A percentile compares a stretch with the other conserved stretches of the same genome.
Conservation (phyloP, 2,888 invertebrate genomes). For the Pemphredon lugubris region DNA sequence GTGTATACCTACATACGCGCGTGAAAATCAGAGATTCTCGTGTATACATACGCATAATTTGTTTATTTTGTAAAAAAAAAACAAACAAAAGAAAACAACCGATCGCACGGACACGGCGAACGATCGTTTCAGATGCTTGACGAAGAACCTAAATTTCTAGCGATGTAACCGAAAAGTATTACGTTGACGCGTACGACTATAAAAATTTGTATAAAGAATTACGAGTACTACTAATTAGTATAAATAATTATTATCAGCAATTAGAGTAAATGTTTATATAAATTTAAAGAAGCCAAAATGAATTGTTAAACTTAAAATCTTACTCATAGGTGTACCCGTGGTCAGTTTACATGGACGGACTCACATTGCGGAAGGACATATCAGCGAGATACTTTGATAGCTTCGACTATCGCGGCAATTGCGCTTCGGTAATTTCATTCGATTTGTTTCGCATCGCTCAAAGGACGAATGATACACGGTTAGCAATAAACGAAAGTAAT, state of each 20-base stretch:
- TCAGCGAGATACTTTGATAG: conserved; percentile 10
- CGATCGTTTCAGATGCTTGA: conserved; percentile 39
- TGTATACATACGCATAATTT: conserved; percentile 41
- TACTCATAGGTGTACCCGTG: conserved; percentile 65
- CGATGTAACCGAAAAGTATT: conserved; percentile 52
- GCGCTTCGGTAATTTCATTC: neutral
- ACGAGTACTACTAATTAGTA: conserved; percentile 67
- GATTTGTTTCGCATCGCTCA: conserved; percentile 9
- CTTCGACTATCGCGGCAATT: neutral
- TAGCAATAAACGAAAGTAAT: neutral
- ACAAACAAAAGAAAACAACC: too few relatives aligned
- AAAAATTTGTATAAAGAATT: conserved; percentile 69
- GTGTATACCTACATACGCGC: conserved; percentile 31
- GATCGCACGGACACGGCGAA: conserved; percentile 28
- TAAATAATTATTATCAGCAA: conserved; percentile 68
- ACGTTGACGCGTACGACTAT: conserved; percentile 53
- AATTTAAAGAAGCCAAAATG: conserved; percentile 75
- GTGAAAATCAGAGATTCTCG: conserved; percentile 30
- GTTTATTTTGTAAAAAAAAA: conserved; percentile 28
- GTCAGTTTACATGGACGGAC: conserved; percentile 40
- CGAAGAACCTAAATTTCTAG: conserved; percentile 20
- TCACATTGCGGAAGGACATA: conserved; percentile 13
- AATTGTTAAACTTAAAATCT: conserved; percentile 77
- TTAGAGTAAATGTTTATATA: conserved; percentile 77
- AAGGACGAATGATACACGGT: neutral